Conservation (phyloP, 92 coral and sea anemone species). For the Actinernus sp. region DNA sequence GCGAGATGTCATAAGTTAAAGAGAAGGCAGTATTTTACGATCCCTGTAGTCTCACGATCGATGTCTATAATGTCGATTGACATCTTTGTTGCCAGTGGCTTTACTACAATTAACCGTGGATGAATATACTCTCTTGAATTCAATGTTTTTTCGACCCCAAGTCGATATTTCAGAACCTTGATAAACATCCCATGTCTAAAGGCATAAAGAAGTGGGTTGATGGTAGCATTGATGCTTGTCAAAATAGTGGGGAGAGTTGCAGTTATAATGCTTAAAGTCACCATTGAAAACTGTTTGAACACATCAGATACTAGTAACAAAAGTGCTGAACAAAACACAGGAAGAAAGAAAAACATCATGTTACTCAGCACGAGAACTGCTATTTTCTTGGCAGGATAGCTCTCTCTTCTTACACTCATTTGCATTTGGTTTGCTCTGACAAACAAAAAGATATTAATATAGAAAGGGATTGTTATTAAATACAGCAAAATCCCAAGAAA, state of each 20-base stretch:
- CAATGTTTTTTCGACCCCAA: too few species aligned
- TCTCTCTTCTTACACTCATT: slow-evolving; percentile 27
- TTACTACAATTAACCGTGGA: too few species aligned
- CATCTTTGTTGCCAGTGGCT: too few species aligned
- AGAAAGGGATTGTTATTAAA: slow-evolving; percentile 53
- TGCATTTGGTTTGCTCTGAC: slow-evolving; percentile 32
- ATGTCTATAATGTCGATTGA: too few species aligned
- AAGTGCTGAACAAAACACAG: slow-evolving; percentile 39
- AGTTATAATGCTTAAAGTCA: slow-evolving; percentile 43
- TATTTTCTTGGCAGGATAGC: slow-evolving; percentile 54
- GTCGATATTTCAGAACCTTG: slow-evolving; percentile 5
- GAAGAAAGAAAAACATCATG: slow-evolving; percentile 73
- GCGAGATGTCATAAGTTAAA: too few species aligned
- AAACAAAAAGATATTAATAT: slow-evolving; percentile 45
- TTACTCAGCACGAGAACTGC: slow-evolving; percentile 71
- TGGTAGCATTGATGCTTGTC: slow-evolving; percentile 27
- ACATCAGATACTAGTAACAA: slow-evolving; percentile 23
- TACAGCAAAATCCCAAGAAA: slow-evolving; percentile 48
- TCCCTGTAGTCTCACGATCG: too few species aligned
- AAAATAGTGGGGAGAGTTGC: slow-evolving; percentile 38
- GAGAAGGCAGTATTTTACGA: too few species aligned
- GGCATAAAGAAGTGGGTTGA: slow-evolving; percentile 63
- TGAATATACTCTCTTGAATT: too few species aligned
- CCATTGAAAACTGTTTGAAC: slow-evolving; percentile 35
- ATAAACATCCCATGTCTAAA: slow-evolving; percentile 42